Percentiles rank a stretch among this genome's conserved stretches.
Evolutionary conservation across 2,113 vertebrate species (phyloP).

Genomic region (Lophius piscatorius): DNA sequence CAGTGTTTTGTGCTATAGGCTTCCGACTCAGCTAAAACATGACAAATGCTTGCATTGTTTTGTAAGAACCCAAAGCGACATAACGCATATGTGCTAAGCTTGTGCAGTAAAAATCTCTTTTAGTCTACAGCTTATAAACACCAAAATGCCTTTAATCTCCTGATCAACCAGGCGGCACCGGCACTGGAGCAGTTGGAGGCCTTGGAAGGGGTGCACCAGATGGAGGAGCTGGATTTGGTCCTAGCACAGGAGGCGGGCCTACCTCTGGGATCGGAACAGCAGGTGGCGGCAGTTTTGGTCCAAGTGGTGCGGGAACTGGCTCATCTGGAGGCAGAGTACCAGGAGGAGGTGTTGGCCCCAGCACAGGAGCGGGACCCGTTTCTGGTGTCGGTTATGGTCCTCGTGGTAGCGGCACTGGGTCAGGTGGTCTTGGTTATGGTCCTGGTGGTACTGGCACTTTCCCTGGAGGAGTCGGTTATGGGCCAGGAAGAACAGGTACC

Average conservation of each 20-base stretch:
- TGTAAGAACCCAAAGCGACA: background rate
- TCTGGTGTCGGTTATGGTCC: slow-evolving; percentile 46
- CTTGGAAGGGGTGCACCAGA: slow-evolving; percentile 7
- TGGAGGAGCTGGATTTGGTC: slow-evolving; percentile 25
- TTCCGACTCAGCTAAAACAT: slow-evolving; percentile 59
- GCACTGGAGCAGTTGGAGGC: slow-evolving; percentile 18
- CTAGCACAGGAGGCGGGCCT: slow-evolving; percentile 27
- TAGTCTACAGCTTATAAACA: background rate
- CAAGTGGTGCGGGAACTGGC: slow-evolving; percentile 46
- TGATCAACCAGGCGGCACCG: slow-evolving; percentile 37
- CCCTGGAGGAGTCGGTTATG: slow-evolving; percentile 34
- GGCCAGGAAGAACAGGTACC: slow-evolving; percentile 34
- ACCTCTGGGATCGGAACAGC: slow-evolving; percentile 45
- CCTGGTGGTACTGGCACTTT: slow-evolving; percentile 39
- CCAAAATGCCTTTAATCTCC: slow-evolving; percentile 10
- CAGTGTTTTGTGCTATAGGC: slow-evolving; percentile 36
- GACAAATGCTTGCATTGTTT: slow-evolving; percentile 1
- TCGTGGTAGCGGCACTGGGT: slow-evolving; percentile 33
- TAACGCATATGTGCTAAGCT: background rate
- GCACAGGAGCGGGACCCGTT: slow-evolving; percentile 35
- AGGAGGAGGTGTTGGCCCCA: slow-evolving; percentile 30
- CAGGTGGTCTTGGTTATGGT: slow-evolving; percentile 24
- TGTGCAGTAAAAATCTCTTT: too few species aligned
- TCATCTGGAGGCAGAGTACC: slow-evolving; percentile 41
- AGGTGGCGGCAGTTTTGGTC: slow-evolving; percentile 25